phyloP scores from a whole-genome alignment of 2,888 invertebrate species.

The Archaeoteleia sp. region DNA sequence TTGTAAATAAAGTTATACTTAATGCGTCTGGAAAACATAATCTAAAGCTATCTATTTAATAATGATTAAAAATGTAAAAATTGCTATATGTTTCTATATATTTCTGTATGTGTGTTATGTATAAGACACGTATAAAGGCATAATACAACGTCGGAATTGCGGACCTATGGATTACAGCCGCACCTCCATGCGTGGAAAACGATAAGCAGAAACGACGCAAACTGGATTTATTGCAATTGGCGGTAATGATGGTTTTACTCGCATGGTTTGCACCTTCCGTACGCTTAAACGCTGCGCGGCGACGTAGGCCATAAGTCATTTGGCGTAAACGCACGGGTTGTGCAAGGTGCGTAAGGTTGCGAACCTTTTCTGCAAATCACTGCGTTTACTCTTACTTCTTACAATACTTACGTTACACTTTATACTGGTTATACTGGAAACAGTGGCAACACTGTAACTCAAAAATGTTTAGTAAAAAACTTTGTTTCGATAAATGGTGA shows the following conservation, averaged over 20 bases:
- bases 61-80: too few species aligned
- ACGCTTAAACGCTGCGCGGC: slow-evolving; percentile 24
- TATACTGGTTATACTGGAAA: too few species aligned
- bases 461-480: too few species aligned
- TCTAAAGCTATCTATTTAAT: too few species aligned
- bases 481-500: too few species aligned
- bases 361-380: slow-evolving; percentile 10
- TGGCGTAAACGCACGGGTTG: slow-evolving; percentile 27
- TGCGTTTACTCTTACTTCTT: too few species aligned
- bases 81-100: too few species aligned
- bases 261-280: slow-evolving; percentile 37
- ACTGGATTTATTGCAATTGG: slow-evolving; percentile 70
- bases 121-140: not conserved
- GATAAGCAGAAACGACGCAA: slow-evolving; percentile 63
- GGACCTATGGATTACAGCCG: slow-evolving; percentile 55
- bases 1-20: too few species aligned
- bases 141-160: slow-evolving; percentile 29
- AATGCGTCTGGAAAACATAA: too few species aligned
- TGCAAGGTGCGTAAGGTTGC: slow-evolving; percentile 21
- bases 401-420: too few species aligned
- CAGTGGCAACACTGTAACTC: too few species aligned
- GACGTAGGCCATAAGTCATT: slow-evolving; percentile 41
- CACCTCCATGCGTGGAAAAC: slow-evolving; percentile 60
- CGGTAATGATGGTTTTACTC: slow-evolving; percentile 68
- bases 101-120: too few species aligned